Conservation (phyloP, 2,888 invertebrate species). For the Amphimallon solstitiale region DNA sequence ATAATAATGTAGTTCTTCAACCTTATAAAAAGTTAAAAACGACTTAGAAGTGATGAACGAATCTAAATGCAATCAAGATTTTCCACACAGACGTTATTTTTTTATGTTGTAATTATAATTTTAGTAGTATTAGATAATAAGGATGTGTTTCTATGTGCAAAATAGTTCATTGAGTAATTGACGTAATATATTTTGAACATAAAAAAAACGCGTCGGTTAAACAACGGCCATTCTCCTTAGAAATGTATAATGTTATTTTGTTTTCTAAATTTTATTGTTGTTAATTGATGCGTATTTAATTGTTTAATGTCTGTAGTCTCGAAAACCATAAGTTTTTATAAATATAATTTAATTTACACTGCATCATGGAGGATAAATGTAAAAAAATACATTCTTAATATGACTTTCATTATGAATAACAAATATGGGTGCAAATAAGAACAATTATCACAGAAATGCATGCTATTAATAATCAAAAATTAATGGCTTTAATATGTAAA, state of each 20-base stretch:
- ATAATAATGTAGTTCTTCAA: constrained; percentile 73
- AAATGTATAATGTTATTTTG: constrained; percentile 16
- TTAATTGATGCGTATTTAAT: constrained; percentile 13
- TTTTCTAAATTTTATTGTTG: constrained; percentile 28
- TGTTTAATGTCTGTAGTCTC: not conserved
- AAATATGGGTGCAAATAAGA: too few species aligned
- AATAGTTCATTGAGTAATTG: constrained; percentile 5
- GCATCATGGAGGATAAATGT: too few species aligned
- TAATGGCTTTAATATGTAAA: too few species aligned
- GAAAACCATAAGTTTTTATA: not conserved
- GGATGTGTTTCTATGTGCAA: constrained; percentile 19
- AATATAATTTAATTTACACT: not conserved
- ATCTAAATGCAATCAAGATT: constrained; percentile 7
- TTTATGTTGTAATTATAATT: constrained; percentile 43
- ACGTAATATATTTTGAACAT: constrained; percentile 21
- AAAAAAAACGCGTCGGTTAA: constrained; percentile 10
- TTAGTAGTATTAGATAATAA: constrained; percentile 28
- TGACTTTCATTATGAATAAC: too few species aligned
- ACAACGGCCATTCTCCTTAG: not conserved
- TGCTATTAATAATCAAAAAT: too few species aligned
- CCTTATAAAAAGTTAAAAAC: constrained; percentile 94
- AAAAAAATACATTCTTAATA: too few species aligned
- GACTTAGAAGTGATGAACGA: constrained; percentile 65
- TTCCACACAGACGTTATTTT: constrained; percentile 26
- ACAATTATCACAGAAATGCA: too few species aligned